Percentiles rank a stretch among this genome's conserved stretches.
These are phyloP conservation scores for Xiphophorus maculatus DNA, from an alignment of 2,113 vertebrate genomes.

Conservation along the genomic window DNA sequence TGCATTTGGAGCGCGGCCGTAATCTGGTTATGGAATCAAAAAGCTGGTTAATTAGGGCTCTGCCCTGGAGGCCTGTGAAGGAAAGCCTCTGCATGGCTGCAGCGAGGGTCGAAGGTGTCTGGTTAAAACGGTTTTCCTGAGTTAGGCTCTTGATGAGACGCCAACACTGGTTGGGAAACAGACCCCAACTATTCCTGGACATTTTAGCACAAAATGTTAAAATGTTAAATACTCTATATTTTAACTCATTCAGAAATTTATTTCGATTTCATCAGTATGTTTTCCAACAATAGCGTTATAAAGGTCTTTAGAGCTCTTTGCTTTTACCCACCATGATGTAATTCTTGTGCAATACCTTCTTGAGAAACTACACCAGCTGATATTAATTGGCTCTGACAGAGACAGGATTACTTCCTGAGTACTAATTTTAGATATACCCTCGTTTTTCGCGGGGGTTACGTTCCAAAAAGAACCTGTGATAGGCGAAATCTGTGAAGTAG, in stretches of 20 bases:
- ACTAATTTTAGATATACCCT: not conserved
- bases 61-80: conserved; percentile 2
- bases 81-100: conserved; percentile 31
- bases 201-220: too few species aligned
- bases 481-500: too few species aligned
- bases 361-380: not conserved
- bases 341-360: not conserved
- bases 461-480: too few species aligned
- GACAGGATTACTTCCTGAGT: not conserved
- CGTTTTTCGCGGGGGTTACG: too few species aligned
- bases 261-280: not conserved
- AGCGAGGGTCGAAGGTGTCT: conserved; percentile 45
- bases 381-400: not conserved
- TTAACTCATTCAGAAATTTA: not conserved
- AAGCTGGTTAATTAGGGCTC: conserved; percentile 54
- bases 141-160: conserved; percentile 18
- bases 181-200: not conserved
- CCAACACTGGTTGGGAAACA: not conserved
- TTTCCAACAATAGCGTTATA: not conserved
- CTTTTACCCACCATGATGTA: not conserved
- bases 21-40: conserved; percentile 70
- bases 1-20: conserved; percentile 22
- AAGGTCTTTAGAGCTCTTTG: not conserved
- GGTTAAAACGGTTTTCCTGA: conserved; percentile 30
- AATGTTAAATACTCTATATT: too few species aligned